Evolutionary conservation across 2,797 vertebrate species (phyloP).

Genomic region (Bradypodion pumilum): DNA sequence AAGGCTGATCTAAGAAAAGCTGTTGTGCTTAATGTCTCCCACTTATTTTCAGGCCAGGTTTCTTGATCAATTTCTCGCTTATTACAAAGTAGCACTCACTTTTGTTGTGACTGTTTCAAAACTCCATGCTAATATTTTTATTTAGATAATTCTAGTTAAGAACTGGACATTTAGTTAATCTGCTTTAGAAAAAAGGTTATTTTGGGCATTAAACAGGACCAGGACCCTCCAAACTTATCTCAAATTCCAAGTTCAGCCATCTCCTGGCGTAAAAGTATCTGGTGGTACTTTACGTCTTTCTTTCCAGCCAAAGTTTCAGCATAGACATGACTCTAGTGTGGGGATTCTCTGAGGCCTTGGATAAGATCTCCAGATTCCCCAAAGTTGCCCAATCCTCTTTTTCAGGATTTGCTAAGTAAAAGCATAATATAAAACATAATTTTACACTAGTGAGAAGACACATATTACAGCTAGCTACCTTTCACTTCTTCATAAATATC

Average conservation of each 20-base stretch:
- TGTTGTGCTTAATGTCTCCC: background rate
- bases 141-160: background rate
- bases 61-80: background rate
- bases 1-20: background rate
- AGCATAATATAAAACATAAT: too few species aligned
- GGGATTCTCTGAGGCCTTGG: too few species aligned
- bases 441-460: background rate
- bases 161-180: background rate
- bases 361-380: background rate
- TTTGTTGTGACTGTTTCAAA: background rate
- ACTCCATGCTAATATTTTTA: background rate
- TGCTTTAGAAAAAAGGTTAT: too few species aligned
- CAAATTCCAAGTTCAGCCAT: too few species aligned
- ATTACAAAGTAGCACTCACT: background rate
- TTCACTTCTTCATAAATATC: background rate
- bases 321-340: too few species aligned
- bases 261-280: too few species aligned
- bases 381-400: too few species aligned
- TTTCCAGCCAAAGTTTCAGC: too few species aligned
- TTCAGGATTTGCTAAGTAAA: too few species aligned
- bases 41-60: slow-evolving; percentile 9
- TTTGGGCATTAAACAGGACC: too few species aligned
- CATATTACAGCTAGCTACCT: background rate
- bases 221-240: too few species aligned
- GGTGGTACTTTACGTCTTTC: too few species aligned